Base-by-base conservation (phyloP, 1,140 invertebrate species). In the Aphaenogaster ashmeadi region DNA sequence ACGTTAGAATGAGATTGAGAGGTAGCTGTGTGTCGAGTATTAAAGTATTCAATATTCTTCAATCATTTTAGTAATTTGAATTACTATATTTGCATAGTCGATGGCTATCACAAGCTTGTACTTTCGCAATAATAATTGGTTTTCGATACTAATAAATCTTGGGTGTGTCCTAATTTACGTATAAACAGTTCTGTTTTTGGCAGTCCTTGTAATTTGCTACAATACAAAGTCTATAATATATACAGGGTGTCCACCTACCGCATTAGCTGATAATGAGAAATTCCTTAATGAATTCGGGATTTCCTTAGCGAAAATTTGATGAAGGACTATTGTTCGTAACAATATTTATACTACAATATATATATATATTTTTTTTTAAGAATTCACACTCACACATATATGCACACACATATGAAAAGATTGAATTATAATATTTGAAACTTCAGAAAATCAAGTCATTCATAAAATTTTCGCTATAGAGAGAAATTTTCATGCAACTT, bases 171-270 rank as follows among this genome's bases (percentile, higher is more conserved):
- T 67, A 52, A 86, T 58, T 72, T 44, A 41, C 38, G 27, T 56
- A 52, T 44, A 86, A 47, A 81, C 72, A 88, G 77, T 44, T 41
- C 87, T 91, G 89, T 91, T 91, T 90, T 91, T 90, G 90, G 89
- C 89, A 91, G 90, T 88, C 77, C 6, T 75, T 86, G 33, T 79
- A 80, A 77, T 86, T 81, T 72, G 15, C n/a, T 85, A 69, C 33
- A n/a, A 71, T 89, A 75, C 33, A 56, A 41, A 50, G 15, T 72
- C 69, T 62, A 38, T 74, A 60, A 67, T 67, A 77, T 79, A 75
- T 66, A 80, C 52, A 80, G 41, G 41, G 1, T 84, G 54, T 84
- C 69, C 54, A 84, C 80, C 80, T 75, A 84, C 80, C 80, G 56
- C 69, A 74, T 84, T 74, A 74, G 69, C n/a, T 84, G 80, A 84